Evolutionary conservation across 2,113 vertebrate species (phyloP), one percentile per base, ranked within the genome.

Genomic region (Dasyurus viverrinus): DNA sequence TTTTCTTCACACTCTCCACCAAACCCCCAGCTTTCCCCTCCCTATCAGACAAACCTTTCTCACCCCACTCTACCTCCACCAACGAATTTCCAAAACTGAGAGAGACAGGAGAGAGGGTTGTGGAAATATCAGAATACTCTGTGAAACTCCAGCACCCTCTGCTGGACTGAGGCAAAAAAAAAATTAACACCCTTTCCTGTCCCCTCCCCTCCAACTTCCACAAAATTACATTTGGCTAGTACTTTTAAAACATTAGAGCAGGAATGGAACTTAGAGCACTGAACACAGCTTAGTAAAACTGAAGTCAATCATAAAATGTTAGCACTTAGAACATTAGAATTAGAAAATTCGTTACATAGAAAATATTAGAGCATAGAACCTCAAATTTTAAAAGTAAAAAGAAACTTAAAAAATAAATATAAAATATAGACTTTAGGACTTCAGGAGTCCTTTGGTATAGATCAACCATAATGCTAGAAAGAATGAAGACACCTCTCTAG

Each of bases 61-160:
- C n/a, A 12, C 95, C 42, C 89, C 89, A 93, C 93, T 22, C 54
- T 23, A 54, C 19, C 19, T 23, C 54, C 3, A 19, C 19, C 54
- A 19, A 92, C 92, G 90, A 84, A 84, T 16, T 27, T 95, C 91
- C 24, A 92, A 8, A 52, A 91, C 0, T 54, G 54, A 16, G 54
- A 23, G 22, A 3, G 54, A 22, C 8, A 52, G 60, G 30, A 30
- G 10, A 0, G 14, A 6, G 68, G 1, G 68, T 6, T 12, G 6
- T 8, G 68, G 16, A 57, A 27, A 42, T 84, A 36, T 42, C 68
- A 84, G 36, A 42, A 84, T 42, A 42, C 36, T 84, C 68, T 84
- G 94, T 89, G 94, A 95, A 90, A 52, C 91, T 95, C 48, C 94
- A 98, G 96, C 96, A 96, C 96, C 97, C 98, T 91, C 97, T 97